Evolutionary conservation across 2,888 invertebrate species (phyloP), one percentile per base, ranked within the genome.

Genomic region (Chromoteleia sp.): DNA sequence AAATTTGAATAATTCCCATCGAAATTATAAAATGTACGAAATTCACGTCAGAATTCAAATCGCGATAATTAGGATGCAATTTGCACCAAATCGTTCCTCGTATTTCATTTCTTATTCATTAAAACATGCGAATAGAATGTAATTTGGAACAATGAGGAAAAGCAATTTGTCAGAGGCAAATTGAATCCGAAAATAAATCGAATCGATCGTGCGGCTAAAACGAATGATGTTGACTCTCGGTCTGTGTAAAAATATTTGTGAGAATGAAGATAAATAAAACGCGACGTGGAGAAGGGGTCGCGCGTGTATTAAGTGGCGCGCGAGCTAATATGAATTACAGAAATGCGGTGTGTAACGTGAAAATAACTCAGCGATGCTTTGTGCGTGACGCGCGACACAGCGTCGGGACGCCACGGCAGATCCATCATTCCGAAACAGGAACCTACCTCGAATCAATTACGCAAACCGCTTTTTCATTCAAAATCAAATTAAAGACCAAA

Each of bases 311-410:
- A 85, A 86, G 84, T 83, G 83, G 83, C 84, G 70, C 58, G 75
- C n/a, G 82, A 54, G 2, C 82, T 84, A 85, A 85, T 85, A 86
- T 84, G 85, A 85, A 85, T 84, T 84, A 85, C 83, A 84, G 79
- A 84, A 80, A 70, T 54, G 82, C 79, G 76, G 65, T 75, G 81
- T 74, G 79, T 79, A 73, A 82, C 85, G 86, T 88, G 87, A 88
- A 89, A 89, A 89, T 89, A 89, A 88, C 88, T 87, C 85, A 76
- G 84, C 85, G 86, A 85, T 73, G 86, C 85, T 87, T 87, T 87
- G 85, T 85, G 86, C 85, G 85, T 86, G 87, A 87, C 87, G 87
- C 85, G 87, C 88, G 89, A 89, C 88, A 85, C 87, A 86, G 86
- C 87, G 89, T 87, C 87, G 86, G 84, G 84, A 85, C 86, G 86